Percentiles rank a stretch among this genome's conserved stretches.
These are phyloP conservation scores for Epinotia demarniana DNA, from an alignment of 2,888 invertebrate species.

Conservation along the genomic window DNA sequence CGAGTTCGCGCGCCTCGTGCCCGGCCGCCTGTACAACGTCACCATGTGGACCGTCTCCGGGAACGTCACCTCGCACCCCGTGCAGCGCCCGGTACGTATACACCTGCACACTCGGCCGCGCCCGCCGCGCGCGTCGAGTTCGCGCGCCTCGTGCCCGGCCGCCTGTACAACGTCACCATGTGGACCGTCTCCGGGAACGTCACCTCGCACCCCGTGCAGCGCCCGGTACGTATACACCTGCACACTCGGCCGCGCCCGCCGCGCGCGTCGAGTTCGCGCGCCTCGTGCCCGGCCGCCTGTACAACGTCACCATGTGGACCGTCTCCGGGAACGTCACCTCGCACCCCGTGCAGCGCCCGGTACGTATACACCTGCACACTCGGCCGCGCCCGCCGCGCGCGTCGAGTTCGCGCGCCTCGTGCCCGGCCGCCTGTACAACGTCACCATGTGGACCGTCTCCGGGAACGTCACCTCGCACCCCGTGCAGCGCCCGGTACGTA, in stretches of 20 bases:
- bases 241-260: slow-evolving; percentile 82
- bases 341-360: too few relatives aligned
- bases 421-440: slow-evolving; percentile 95
- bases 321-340: slow-evolving; percentile 92
- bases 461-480: slow-evolving; percentile 92
- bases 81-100: slow-evolving; percentile 17
- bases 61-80: too few relatives aligned
- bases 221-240: not conserved
- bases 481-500: slow-evolving; percentile 24
- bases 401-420: slow-evolving; percentile 92
- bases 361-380: not conserved
- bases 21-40: slow-evolving; percentile 95
- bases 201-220: too few relatives aligned
- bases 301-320: slow-evolving; percentile 97
- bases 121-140: slow-evolving; percentile 90
- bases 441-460: slow-evolving; percentile 96
- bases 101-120: slow-evolving; percentile 60
- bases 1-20: slow-evolving; percentile 91
- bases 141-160: slow-evolving; percentile 91
- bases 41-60: slow-evolving; percentile 96
- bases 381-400: slow-evolving; percentile 83
- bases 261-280: slow-evolving; percentile 89
- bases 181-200: slow-evolving; percentile 96
- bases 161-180: slow-evolving; percentile 95
- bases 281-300: slow-evolving; percentile 93